A percentile compares a stretch with the other conserved stretches of the same genome.
These are phyloP conservation scores for Heterohyrax brucei DNA, from an alignment of 2,797 vertebrate genomes.

Conservation along the genomic window DNA sequence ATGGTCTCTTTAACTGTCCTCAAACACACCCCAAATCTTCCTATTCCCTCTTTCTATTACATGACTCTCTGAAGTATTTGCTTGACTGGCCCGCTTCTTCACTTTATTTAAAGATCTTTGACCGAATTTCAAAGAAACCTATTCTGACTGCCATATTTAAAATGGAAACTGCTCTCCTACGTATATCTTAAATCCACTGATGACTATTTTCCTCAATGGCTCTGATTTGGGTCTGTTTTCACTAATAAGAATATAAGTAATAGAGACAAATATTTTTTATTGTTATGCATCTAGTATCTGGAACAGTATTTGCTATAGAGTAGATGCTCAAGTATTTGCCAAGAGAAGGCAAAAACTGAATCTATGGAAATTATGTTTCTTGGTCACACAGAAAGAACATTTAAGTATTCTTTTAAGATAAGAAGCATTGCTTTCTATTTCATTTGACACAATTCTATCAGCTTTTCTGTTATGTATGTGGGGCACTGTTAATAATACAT, in stretches of 20 bases:
- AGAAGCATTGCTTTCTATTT: not conserved
- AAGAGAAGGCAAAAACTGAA: not conserved
- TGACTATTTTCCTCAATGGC: not conserved
- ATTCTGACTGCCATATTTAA: not conserved
- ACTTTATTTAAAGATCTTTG: not conserved
- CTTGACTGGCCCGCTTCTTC: not conserved
- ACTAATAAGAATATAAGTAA: constrained; percentile 8
- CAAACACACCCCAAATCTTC: not conserved
- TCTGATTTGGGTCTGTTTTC: not conserved
- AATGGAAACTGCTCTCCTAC: not conserved
- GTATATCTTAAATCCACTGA: not conserved
- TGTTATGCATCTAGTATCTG: not conserved
- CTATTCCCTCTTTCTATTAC: not conserved
- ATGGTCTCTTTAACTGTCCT: not conserved
- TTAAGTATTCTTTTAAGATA: constrained; percentile 44
- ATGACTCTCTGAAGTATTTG: not conserved
- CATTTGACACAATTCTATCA: not conserved
- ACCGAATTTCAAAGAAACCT: constrained; percentile 27
- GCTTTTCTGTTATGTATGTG: not conserved
- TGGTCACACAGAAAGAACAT: not conserved
- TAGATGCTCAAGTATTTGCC: not conserved
- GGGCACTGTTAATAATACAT: not conserved
- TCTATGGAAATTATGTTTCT: not conserved
- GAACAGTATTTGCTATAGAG: not conserved
- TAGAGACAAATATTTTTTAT: not conserved